A percentile compares a stretch with the other conserved stretches of the same genome.
Evolutionary conservation across 2,797 vertebrate genomes (phyloP).

Genomic region (Spizella passerina): DNA sequence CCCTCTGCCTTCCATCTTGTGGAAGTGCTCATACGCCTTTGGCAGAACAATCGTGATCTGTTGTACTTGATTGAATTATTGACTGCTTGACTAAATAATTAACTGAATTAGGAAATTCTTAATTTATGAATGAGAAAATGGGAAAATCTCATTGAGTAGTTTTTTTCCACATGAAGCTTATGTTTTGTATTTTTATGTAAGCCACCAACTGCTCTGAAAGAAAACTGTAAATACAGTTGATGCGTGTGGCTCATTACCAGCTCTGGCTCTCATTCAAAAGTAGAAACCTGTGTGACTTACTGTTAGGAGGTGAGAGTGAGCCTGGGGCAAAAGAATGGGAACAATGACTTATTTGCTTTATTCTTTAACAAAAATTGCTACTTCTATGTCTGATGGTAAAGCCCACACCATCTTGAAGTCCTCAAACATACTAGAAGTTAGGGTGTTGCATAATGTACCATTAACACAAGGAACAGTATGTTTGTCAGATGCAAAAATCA

Average conservation of each 20-base stretch:
- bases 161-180: neutral
- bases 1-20: neutral
- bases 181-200: neutral
- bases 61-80: neutral
- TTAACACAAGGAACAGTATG: neutral
- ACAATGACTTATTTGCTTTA: neutral
- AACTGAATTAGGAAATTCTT: neutral
- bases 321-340: neutral
- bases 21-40: neutral
- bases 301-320: neutral
- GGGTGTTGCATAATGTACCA: neutral
- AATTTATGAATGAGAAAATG: neutral
- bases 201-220: neutral
- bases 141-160: neutral
- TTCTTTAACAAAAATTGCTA: neutral
- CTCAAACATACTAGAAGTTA: neutral
- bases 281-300: slow-evolving; percentile 1
- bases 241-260: neutral
- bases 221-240: neutral
- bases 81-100: neutral
- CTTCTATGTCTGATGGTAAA: neutral
- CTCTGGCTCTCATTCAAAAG: neutral
- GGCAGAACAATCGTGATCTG: rapidly evolving
- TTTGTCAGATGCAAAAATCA: slow-evolving; percentile 13
- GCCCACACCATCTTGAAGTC: neutral